Evolutionary conservation across 1,140 invertebrate genomes (phyloP), one percentile per base, ranked within the genome.

Genomic region (Temnothorax nylanderi): DNA sequence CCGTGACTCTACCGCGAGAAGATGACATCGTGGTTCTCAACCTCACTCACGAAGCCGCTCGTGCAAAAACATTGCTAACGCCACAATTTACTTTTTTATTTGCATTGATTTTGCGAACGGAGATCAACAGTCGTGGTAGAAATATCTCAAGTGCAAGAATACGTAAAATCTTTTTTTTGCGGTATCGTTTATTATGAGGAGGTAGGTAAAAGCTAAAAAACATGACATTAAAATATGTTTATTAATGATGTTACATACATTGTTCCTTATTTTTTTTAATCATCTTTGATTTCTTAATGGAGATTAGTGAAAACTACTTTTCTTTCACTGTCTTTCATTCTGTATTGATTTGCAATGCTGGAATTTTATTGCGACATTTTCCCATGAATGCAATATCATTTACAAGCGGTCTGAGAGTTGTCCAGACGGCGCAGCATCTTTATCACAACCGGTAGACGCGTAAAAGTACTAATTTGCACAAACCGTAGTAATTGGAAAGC

Each of bases 21-120:
- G 93, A 94, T 94, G 93, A 94, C 93, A 93, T 93, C 93, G 90
- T 60, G 93, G 93, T 94, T 94, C 93, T 94, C 93, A 94, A 94
- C 93, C 88, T 91, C 64, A 16, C 6, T 54, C 26, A 16, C 32
- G 18, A 49, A 60, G 34, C 0, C 65, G 5, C 18, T 54, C 5
- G 4, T 7, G 2, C 37, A 54, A 75, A 74, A 82, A 21, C 49
- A 58, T 49, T 16, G 37, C 37, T 32, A 49, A 7, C 21, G 51
- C 3, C 21, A 62, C n/a, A 3, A 16, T 49, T 74, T 2, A 51
- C 2, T 56, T 60, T 26, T 56, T 58, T 21, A 44, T 47, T 21
- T 18, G 13, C 18, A 44, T 71, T 21, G 10, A 65, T n/a, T 16
- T 41, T 11, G 16, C 41, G 6, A 34, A 21, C n/a, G 11, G 4